Evolutionary conservation across 1,140 invertebrate genomes (phyloP).

Genomic region (Achatina immaculata): DNA sequence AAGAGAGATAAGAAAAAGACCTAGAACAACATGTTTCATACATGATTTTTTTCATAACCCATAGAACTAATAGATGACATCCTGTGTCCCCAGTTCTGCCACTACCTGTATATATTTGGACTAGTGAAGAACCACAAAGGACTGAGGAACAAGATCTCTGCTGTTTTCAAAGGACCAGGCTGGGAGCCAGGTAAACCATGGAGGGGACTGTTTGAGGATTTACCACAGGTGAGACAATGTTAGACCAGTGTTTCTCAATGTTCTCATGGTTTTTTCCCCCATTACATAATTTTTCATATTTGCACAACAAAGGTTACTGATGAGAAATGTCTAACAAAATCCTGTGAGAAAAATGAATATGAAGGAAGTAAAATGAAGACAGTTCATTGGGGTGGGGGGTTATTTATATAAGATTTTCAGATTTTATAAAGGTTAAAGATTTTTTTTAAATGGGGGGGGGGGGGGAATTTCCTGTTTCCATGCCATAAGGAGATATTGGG

Average conservation of each 20-base stretch:
- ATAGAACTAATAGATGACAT: background rate
- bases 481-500: too few species aligned
- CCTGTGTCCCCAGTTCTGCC: background rate
- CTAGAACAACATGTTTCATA: too few species aligned
- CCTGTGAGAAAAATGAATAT: background rate
- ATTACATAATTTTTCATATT: background rate
- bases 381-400: background rate
- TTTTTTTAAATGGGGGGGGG: too few species aligned
- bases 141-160: slow-evolving; percentile 77
- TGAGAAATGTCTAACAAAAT: too few species aligned
- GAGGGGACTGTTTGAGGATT: slow-evolving; percentile 82
- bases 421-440: too few species aligned
- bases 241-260: background rate
- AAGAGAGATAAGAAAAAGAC: too few species aligned
- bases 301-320: background rate
- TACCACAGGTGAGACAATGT: slow-evolving; percentile 79
- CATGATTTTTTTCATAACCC: too few species aligned
- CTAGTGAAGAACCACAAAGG: slow-evolving; percentile 49
- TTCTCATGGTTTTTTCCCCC: background rate
- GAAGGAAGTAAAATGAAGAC: background rate
- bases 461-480: too few species aligned
- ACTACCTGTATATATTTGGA: slow-evolving; percentile 29
- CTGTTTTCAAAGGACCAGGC: slow-evolving; percentile 87
- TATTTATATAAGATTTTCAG: too few species aligned
- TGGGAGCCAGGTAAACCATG: slow-evolving; percentile 87